phyloP scores from a whole-genome alignment of 2,888 invertebrate species.

The Tortricodes alternella region DNA sequence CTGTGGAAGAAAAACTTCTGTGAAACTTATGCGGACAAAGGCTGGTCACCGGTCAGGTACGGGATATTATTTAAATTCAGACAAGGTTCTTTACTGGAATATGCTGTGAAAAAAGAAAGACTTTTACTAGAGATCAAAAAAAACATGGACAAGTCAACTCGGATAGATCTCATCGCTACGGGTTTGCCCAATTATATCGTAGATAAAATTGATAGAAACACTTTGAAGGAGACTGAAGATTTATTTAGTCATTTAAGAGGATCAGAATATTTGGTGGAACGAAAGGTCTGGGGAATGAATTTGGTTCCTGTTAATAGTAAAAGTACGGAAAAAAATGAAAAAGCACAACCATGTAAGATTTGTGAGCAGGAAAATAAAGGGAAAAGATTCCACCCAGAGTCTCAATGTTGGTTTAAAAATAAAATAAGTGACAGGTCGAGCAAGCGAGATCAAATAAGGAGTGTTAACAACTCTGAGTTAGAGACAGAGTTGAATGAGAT shows the following conservation, averaged over 20 bases:
- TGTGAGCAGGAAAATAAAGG: slow-evolving; percentile 33
- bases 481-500: slow-evolving; percentile 32
- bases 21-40: slow-evolving; percentile 38
- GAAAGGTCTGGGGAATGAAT: slow-evolving; percentile 27
- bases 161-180: slow-evolving; percentile 30
- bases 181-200: slow-evolving; percentile 29
- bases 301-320: not conserved
- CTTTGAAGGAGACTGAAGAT: slow-evolving; percentile 30
- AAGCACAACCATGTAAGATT: slow-evolving; percentile 24
- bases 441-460: slow-evolving; percentile 27
- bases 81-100: slow-evolving; percentile 42
- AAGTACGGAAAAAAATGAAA: not conserved
- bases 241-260: slow-evolving; percentile 30
- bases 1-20: not conserved
- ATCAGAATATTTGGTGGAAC: slow-evolving; percentile 30
- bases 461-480: slow-evolving; percentile 33
- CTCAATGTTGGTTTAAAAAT: slow-evolving; percentile 32
- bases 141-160: slow-evolving; percentile 27
- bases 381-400: slow-evolving; percentile 31
- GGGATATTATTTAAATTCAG: slow-evolving; percentile 39
- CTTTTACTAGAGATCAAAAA: slow-evolving; percentile 32
- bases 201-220: slow-evolving; percentile 33
- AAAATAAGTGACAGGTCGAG: slow-evolving; percentile 5
- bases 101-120: slow-evolving; percentile 38
- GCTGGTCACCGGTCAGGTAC: slow-evolving; percentile 38